A percentile compares a stretch with the other conserved stretches of the same genome.
phyloP scores from a whole-genome alignment of 2,888 invertebrate species.

The Diarsia brunnea region DNA sequence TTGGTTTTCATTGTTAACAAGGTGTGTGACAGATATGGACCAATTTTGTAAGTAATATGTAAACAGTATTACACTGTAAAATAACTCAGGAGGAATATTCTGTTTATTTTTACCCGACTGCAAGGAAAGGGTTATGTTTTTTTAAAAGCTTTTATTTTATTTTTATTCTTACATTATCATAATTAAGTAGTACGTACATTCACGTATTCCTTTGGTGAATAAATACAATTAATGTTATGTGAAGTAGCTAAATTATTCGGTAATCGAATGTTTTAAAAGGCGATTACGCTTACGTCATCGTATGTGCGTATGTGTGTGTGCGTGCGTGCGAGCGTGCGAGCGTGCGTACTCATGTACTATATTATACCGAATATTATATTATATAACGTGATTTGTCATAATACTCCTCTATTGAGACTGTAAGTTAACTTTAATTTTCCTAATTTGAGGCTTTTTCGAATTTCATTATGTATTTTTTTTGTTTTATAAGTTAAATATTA shows the following conservation, averaged over 20 bases:
- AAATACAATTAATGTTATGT: slow-evolving; percentile 48
- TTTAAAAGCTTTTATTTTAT: too few species aligned
- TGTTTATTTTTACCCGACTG: too few species aligned
- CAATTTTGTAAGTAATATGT: slow-evolving; percentile 51
- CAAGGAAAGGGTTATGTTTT: too few species aligned
- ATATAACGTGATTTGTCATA: slow-evolving; percentile 52
- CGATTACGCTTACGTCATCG: slow-evolving; percentile 17
- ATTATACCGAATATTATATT: slow-evolving; percentile 26
- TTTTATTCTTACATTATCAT: slow-evolving; percentile 29
- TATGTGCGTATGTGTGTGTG: not conserved
- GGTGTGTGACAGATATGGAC: slow-evolving; percentile 52
- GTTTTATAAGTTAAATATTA: slow-evolving; percentile 9
- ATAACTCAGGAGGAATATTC: slow-evolving; percentile 24
- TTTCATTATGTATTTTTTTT: slow-evolving; percentile 24
- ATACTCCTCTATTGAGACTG: slow-evolving; percentile 62
- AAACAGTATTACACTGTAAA: slow-evolving; percentile 55
- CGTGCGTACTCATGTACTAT: slow-evolving; percentile 21
- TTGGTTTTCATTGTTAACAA: slow-evolving; percentile 27
- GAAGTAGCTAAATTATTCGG: slow-evolving; percentile 51
- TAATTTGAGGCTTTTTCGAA: slow-evolving; percentile 29
- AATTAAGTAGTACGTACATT: slow-evolving; percentile 21
- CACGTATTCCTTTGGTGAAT: slow-evolving; percentile 49
- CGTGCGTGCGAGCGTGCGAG: not conserved
- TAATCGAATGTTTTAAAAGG: slow-evolving; percentile 43
- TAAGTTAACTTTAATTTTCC: slow-evolving; percentile 35